Base-by-base conservation (phyloP, 2,113 vertebrate genomes). In the Ochotona curzoniae region DNA sequence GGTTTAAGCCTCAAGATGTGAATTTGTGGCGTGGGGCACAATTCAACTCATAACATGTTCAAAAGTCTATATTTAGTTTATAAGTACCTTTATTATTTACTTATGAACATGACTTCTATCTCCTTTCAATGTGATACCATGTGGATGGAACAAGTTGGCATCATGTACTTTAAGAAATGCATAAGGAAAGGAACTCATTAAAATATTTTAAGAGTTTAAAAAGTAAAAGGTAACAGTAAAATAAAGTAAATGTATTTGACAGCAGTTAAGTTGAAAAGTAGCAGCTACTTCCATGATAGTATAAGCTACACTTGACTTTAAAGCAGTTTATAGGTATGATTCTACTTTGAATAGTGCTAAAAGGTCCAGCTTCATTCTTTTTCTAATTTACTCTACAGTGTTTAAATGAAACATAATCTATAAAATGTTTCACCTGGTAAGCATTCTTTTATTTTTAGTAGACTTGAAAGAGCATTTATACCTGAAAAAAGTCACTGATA, bases 381-480 rank as follows among this genome's bases (percentile, higher is more conserved):
- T 91, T 82, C 28, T 83, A 61, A 66, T 80, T 90, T 25, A 84
- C 0, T 89, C 23, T 83, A 32, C 67, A 20, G 61, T 63, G 67
- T 83, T 91, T 67, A 87, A 91, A 76, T 75, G 20, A 83, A 90
- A 78, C 49, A 2, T 73, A 71, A 71, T 73, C 21, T 54, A 14
- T 61, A 70, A 87, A 79, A 35, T n/a, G 13, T 74, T 94, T 90
- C 63, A 60, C 30, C 49, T 26, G 14, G 17, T 35, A 17, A 74
- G 1, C 0, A 44, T 63, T 67, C 63, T 66, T 1, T n/a, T 26
- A n/a, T 78, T 95, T 89, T 90, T 79, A 69, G 70, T 7, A 70
- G 66, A 83, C 20, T 91, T 75, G 71, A 81, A 94, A 83, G 67
- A 78, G 15, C 30, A 80, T 91, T 90, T 60, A 32, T 84, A 63